These are phyloP conservation scores for Streptopelia turtur DNA, from an alignment of 2,797 vertebrate species.

Conservation along the genomic window DNA sequence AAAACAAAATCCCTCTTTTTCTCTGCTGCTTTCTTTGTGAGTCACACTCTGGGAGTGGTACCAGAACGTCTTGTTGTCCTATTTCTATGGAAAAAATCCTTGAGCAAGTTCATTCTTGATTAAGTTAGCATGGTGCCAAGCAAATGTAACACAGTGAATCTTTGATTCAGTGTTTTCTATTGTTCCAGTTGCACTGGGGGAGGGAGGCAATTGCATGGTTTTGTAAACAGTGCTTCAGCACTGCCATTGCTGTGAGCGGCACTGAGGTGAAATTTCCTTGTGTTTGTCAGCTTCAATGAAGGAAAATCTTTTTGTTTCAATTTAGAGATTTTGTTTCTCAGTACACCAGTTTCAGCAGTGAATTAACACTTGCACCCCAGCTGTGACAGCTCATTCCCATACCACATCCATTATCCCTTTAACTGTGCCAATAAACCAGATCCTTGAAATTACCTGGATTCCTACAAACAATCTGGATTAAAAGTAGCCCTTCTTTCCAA, in stretches of 20 bases:
- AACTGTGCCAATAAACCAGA: neutral
- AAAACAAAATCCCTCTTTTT: neutral
- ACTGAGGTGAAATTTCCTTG: neutral
- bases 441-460: neutral
- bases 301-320: neutral
- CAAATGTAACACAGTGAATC: constrained; percentile 17
- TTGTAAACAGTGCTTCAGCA: neutral
- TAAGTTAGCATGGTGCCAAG: constrained; percentile 47
- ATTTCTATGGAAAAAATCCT: constrained; percentile 61
- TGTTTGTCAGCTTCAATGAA: neutral
- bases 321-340: neutral
- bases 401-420: neutral
- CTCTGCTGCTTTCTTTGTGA: constrained; percentile 48
- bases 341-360: neutral
- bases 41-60: constrained; percentile 56
- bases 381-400: neutral
- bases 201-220: neutral
- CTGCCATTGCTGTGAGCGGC: neutral
- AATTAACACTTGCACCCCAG: neutral
- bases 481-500: neutral
- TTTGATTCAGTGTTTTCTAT: constrained; percentile 20
- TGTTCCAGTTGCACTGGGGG: neutral
- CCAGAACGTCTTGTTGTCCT: constrained; percentile 30
- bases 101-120: constrained; percentile 51
- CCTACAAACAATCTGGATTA: neutral